These are phyloP conservation scores for Chelon auratus DNA, from an alignment of 2,797 vertebrate genomes.

Conservation along the genomic window DNA sequence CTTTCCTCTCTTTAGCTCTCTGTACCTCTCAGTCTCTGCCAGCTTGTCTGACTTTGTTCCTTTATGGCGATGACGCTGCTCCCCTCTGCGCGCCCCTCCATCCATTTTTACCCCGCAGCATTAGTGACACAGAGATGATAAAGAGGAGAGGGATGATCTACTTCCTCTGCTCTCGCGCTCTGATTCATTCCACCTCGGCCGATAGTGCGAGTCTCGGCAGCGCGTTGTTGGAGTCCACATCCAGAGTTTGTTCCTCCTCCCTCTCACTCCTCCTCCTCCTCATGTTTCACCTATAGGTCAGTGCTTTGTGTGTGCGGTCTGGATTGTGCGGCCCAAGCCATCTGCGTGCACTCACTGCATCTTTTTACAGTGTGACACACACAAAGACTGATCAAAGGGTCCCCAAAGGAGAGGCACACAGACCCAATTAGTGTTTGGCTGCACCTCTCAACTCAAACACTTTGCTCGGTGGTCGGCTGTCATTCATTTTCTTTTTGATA, in stretches of 20 bases:
- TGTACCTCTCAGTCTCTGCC: neutral
- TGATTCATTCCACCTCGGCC: constrained; percentile 51
- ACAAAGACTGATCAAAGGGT: constrained; percentile 2
- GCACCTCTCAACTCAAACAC: constrained; percentile 29
- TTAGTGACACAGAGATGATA: constrained; percentile 59
- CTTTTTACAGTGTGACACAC: constrained; percentile 13
- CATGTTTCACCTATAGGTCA: constrained; percentile 4
- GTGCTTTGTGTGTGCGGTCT: neutral
- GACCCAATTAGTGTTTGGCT: constrained; percentile 47
- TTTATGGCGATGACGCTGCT: constrained; percentile 23
- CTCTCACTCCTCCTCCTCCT: neutral
- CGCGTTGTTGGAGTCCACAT: constrained; percentile 49
- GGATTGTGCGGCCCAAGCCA: neutral
- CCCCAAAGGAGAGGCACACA: constrained; percentile 29
- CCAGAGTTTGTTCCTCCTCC: constrained; percentile 15
- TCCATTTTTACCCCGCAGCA: constrained; percentile 25
- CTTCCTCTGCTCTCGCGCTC: constrained; percentile 44
- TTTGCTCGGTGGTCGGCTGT: constrained; percentile 26
- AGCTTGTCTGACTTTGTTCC: constrained; percentile 39
- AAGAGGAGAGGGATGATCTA: constrained; percentile 50
- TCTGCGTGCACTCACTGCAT: neutral
- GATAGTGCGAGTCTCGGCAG: constrained; percentile 29
- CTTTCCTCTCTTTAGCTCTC: neutral
- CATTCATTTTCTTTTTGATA: constrained; percentile 31
- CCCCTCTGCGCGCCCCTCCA: constrained; percentile 4